These are phyloP conservation scores for Reticulitermes speratus DNA, from an alignment of 1,140 invertebrate species.

Conservation along the genomic window DNA sequence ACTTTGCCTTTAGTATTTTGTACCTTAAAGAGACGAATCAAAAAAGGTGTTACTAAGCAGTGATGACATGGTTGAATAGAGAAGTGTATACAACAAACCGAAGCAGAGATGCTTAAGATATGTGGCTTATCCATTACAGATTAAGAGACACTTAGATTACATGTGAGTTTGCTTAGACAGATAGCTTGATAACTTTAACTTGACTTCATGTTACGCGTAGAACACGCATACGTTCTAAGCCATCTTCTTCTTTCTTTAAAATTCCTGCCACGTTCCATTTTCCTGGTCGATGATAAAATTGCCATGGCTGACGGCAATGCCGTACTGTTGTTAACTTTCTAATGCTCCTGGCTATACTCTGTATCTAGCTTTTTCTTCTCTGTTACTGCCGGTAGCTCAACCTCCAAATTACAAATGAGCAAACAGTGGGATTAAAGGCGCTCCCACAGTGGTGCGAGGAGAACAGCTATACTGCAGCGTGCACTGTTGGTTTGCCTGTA, in stretches of 20 bases:
- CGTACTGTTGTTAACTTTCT: background rate
- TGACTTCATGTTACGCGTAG: background rate
- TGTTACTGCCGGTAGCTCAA: background rate
- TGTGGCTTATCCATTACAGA: no score
- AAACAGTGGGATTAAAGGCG: background rate
- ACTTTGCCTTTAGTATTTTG: no score
- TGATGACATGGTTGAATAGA: no score
- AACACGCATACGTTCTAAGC: background rate
- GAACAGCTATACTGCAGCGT: no score
- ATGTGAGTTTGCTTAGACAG: background rate
- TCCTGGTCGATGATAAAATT: conserved; percentile 2
- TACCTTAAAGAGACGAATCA: no score
- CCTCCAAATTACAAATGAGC: conserved; percentile 4
- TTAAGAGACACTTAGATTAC: background rate
- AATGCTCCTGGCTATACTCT: background rate
- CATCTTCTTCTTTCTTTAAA: background rate
- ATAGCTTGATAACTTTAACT: background rate
- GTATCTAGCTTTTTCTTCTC: background rate
- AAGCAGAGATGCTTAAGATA: no score
- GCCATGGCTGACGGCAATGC: background rate
- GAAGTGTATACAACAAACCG: no score
- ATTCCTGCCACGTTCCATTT: background rate
- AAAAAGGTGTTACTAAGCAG: no score
- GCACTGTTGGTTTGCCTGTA: no score
- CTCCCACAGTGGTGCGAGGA: background rate